Evolutionary conservation across 1,140 invertebrate genomes (phyloP).

Genomic region (Venturia canescens): DNA sequence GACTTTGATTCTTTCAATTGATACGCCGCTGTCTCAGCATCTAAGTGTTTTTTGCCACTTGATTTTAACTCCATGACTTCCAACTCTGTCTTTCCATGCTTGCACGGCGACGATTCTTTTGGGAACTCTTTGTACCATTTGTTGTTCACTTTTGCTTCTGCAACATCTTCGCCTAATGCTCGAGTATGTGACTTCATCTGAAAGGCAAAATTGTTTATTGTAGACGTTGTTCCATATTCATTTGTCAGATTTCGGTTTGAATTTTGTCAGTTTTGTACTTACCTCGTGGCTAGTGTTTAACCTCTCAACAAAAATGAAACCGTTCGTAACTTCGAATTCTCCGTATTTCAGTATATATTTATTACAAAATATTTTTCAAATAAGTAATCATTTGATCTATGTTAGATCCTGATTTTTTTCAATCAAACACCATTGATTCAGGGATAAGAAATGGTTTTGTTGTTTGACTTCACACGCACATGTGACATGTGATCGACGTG

Average conservation of each 20-base stretch:
- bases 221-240: not conserved
- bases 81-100: conserved; percentile 71
- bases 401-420: too few species aligned
- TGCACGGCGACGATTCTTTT: conserved; percentile 57
- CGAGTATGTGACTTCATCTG: conserved; percentile 32
- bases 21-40: conserved; percentile 80
- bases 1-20: conserved; percentile 72
- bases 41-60: conserved; percentile 80
- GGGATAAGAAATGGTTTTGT: too few species aligned
- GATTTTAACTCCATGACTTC: conserved; percentile 78
- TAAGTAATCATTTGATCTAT: too few species aligned
- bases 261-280: not conserved
- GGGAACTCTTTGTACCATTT: conserved; percentile 70
- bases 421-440: too few species aligned
- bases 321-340: too few species aligned
- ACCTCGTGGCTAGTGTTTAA: too few species aligned
- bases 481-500: too few species aligned
- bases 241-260: not conserved
- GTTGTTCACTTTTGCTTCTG: conserved; percentile 48
- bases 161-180: conserved; percentile 19
- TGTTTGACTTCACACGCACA: too few species aligned
- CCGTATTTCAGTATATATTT: too few species aligned
- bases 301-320: too few species aligned
- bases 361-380: too few species aligned
- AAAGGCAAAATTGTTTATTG: not conserved